Conservation (phyloP, 2,888 invertebrate genomes). For the Ochlodes sylvanus region DNA sequence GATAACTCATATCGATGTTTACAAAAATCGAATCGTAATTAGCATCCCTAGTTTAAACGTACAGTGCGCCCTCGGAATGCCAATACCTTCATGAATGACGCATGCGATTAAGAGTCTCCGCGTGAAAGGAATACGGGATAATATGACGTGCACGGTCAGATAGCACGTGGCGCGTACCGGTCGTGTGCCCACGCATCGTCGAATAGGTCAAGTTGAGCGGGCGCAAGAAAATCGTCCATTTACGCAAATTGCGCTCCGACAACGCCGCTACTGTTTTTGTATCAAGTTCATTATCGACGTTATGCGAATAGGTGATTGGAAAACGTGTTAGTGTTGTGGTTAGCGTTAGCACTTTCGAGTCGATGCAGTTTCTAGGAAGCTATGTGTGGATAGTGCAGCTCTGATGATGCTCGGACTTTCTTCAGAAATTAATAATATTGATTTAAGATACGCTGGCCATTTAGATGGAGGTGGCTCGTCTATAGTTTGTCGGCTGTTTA, state of each 20-base stretch:
- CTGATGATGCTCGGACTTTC: not conserved
- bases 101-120: constrained; percentile 28
- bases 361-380: not conserved
- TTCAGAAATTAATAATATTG: no score
- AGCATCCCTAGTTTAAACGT: constrained; percentile 14
- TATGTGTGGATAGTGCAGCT: not conserved
- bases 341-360: constrained; percentile 5
- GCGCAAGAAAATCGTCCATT: constrained; percentile 58
- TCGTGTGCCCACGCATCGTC: constrained; percentile 52
- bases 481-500: no score
- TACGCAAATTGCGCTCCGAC: constrained; percentile 54
- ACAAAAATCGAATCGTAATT: not conserved
- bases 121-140: constrained; percentile 32
- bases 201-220: constrained; percentile 70
- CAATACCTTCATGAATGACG: constrained; percentile 34
- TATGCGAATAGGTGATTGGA: constrained; percentile 28
- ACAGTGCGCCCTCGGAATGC: constrained; percentile 14
- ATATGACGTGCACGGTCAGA: constrained; percentile 13
- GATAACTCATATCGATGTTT: not conserved
- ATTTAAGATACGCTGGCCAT: no score
- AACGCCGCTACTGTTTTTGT: constrained; percentile 34
- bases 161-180: constrained; percentile 37
- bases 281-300: constrained; percentile 36
- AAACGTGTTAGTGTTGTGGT: constrained; percentile 16
- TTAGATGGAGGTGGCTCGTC: no score